phyloP scores from a whole-genome alignment of 2,797 vertebrate genomes.

The Aythya fuligula region DNA sequence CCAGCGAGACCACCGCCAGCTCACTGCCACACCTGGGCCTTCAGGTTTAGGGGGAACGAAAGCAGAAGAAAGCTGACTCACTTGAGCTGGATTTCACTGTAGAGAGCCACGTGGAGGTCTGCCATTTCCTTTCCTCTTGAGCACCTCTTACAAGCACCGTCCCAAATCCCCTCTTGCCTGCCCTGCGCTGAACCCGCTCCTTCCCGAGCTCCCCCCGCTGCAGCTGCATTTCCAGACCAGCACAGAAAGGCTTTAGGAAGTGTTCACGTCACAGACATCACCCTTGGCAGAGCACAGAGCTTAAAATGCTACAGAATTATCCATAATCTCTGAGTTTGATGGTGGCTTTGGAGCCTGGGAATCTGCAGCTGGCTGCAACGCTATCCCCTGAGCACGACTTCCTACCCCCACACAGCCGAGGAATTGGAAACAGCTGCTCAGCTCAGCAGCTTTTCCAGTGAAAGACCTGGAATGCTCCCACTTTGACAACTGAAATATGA shows the following conservation, averaged over 20 bases:
- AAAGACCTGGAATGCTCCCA: not conserved
- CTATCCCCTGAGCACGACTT: not conserved
- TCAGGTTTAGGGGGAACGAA: not conserved
- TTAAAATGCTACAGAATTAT: not conserved
- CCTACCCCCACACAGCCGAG: not conserved
- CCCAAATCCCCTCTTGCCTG: not conserved
- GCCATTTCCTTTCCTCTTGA: not conserved
- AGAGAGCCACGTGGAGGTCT: not conserved
- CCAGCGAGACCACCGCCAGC: not conserved
- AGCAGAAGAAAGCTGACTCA: not conserved
- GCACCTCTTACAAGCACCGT: not conserved
- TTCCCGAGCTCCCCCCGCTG: accelerated
- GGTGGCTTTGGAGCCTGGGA: not conserved
- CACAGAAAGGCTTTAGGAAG: not conserved
- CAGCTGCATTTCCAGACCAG: accelerated
- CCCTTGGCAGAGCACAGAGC: not conserved
- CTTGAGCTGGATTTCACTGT: not conserved
- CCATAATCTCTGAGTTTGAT: not conserved
- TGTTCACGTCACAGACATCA: not conserved
- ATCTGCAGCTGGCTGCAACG: not conserved
- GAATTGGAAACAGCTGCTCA: not conserved
- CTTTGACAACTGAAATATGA: not conserved
- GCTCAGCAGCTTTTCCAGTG: not conserved
- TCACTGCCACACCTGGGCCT: not conserved
- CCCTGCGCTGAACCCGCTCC: not conserved